Evolutionary conservation across 2,113 vertebrate species (phyloP), one percentile per base, ranked within the genome.

Genomic region (Cyphomyrus discorhynchus): DNA sequence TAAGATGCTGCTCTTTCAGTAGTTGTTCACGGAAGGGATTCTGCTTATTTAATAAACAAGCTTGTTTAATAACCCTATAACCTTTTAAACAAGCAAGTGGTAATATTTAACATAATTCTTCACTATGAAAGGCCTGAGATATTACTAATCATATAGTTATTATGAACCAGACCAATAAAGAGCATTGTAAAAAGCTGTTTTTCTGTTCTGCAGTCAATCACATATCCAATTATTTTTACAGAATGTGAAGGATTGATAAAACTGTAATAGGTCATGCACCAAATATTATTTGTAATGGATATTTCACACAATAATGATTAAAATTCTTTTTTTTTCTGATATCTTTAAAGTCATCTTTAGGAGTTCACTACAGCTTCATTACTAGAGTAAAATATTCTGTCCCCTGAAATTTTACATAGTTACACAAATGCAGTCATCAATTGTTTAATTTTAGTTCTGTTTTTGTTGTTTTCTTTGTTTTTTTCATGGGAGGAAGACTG

Each of bases 211-310:
- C 84, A 89, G 91, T 80, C 88, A 91, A 80, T 10, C 80, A 46
- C 89, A 90, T 91, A 91, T 89, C 90, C 46, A 82, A 83, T 91
- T 89, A 90, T 87, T 74, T 74, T 86, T 74, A 21, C 88, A 92
- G 21, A 84, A 87, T 89, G 89, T 50, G 80, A 92, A 92, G 52
- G 92, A 91, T 90, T 90, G 92, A 92, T 93, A 91, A 89, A 45
- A 58, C 8, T 3, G 70, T 58, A 91, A 91, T 92, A 88, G 86
- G 90, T 77, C 50, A 87, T 84, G 46, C 35, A 31, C 83, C 74
- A 89, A 92, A 93, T 92, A 93, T 70, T 90, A 92, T 92, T 66
- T 56, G 42, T 9, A 92, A 90, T 88, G 90, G 86, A 89, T 89
- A 87, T 66, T 90, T 92, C 77, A 90, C 82, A 86, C 89, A 87